Base-by-base conservation (phyloP, 2,888 invertebrate genomes). In the Tineola bisselliella region DNA sequence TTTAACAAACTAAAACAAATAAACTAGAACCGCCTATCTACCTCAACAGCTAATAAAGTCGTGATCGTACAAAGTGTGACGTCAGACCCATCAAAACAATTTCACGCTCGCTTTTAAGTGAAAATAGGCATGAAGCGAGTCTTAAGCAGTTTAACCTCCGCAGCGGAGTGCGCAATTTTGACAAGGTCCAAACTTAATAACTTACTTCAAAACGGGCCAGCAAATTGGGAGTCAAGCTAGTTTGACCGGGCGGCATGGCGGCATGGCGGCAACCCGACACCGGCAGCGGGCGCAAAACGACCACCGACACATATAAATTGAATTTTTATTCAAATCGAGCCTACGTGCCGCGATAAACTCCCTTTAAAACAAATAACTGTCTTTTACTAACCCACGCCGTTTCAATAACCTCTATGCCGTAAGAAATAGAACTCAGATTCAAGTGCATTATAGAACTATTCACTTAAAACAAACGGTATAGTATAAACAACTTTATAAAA, bases 281-380 rank as follows among this genome's bases (percentile, higher is more conserved):
- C 54, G 25, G 15, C 15, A 15, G 52, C 25, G 54, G 54, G 79
- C 76, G 77, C 77, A 74, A 75, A 79, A 79, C 76, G 79, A 71
- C 77, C 79, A 71, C 77, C 79, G 77, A 81, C 84, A 84, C 87
- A 87, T 86, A 86, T 83, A 87, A 86, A 86, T 86, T 77, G 87
- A 82, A 81, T 86, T 84, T 86, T 87, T 87, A 87, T 87, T 87
- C 84, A 87, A 87, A 87, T 86, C 75, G 73, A 75, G 76, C 79
- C 79, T 81, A 82, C 84, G 82, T 82, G 83, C 81, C 69, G 73
- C 75, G 79, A 82, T 84, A 83, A 83, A 80, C 75, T 76, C 81
- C 75, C 74, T 77, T 82, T 79, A 80, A 83, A 84, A 83, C 83
- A 83, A 84, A 84, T 81, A 84, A 78, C 76, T 75, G 70, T 76